phyloP scores from a whole-genome alignment of 92 coral and sea anemone species.

The Zoanthus solanderi region DNA sequence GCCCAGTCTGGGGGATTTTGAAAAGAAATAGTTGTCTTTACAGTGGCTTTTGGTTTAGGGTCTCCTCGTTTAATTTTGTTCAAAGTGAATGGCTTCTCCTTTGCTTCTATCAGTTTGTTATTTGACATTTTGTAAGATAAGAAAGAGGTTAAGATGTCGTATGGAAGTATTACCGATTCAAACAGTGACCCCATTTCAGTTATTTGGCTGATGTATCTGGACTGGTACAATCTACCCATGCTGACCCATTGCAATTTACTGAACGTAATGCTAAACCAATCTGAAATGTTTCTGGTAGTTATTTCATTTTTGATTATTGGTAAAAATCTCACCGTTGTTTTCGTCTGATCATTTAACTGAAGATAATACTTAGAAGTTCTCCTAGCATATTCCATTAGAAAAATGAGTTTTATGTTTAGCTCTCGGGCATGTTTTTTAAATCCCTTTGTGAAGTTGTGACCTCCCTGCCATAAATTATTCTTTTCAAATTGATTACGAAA shows the following conservation, averaged over 20 bases:
- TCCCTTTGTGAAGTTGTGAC: conserved; percentile 17
- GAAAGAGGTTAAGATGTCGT: background rate
- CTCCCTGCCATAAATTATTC: conserved; percentile 8
- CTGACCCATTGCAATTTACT: conserved; percentile 19
- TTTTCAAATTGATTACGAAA: conserved; percentile 1
- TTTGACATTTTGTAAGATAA: background rate
- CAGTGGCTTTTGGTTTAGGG: conserved; percentile 4
- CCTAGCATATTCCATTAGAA: conserved; percentile 34
- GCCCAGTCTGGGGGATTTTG: conserved; percentile 2
- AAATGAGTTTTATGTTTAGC: conserved; percentile 18
- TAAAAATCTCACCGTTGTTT: conserved; percentile 32
- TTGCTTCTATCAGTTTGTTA: conserved; percentile 13
- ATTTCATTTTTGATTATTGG: conserved; percentile 7
- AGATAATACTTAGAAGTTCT: conserved; percentile 33
- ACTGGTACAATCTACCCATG: conserved; percentile 12
- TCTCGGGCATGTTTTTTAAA: conserved; percentile 12
- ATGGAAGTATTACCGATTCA: conserved; percentile 16
- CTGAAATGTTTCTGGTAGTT: background rate
- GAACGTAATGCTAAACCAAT: conserved; percentile 9
- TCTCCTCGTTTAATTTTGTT: conserved; percentile 2
- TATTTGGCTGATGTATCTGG: conserved; percentile 18
- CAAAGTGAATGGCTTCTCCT: conserved; percentile 5
- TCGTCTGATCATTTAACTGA: conserved; percentile 35
- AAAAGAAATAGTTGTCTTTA: conserved; percentile 9
- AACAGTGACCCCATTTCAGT: conserved; percentile 25